Base-by-base conservation (phyloP, 1,140 invertebrate genomes). In the Pseudoatta argentina region DNA sequence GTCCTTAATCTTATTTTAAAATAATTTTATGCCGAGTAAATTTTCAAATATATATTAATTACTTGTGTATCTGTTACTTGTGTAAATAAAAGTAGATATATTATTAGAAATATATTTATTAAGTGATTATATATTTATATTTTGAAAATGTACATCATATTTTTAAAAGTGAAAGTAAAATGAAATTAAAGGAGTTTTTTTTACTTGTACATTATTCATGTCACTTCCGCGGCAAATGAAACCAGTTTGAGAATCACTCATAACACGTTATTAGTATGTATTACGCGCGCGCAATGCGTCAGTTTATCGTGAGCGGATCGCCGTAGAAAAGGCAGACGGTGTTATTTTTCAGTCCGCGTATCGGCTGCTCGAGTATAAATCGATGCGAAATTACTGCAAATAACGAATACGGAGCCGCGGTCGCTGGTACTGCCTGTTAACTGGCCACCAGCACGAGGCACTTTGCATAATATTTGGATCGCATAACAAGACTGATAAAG, bases 401-500 rank as follows among this genome's bases (percentile, higher is more conserved):
- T 92, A 92, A 92, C 87, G 88, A 92, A 91, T 90, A 76, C 88
- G 64, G 71, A 75, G n/a, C 39, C 81, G 78, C 67, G 86, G 85
- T 86, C 30, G 71, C 77, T 64, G 75, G 63, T 89, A 78, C 72
- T 91, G 88, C 77, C 75, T 83, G 87, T 87, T 90, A 90, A 93
- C 89, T 92, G 87, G 85, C 86, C 86, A 64, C 86, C 91, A 91
- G 86, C 92, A 91, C 89, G 89, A 92, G 48, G 73, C 86, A 91
- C 87, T 93, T 93, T 93, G 91, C 92, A 93, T 93, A 93, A 93
- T 93, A 93, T 93, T 93, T 91, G 91, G 89, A 89, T 93, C 89
- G 83, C 90, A 87, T 92, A 93, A 93, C 91, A 89, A 90, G 88
- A 75, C 85, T 76, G 90, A 0, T 75, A 39, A 75, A 75, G 10